These are phyloP conservation scores for Acestrorhynchus altus DNA, from an alignment of 2,797 vertebrate genomes.

Conservation along the genomic window DNA sequence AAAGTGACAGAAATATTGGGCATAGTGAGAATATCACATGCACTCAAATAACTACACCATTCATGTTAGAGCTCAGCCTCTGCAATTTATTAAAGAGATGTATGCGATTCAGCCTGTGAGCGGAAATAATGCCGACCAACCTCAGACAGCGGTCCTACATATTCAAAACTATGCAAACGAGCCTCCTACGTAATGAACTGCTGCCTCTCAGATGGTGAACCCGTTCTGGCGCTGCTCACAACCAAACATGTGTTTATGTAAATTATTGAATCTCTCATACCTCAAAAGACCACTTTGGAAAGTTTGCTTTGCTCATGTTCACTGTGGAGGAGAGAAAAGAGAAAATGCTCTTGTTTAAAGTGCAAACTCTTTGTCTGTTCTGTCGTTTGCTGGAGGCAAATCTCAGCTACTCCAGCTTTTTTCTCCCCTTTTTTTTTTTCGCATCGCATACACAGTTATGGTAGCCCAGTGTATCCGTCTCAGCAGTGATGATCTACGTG, in stretches of 20 bases:
- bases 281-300: slow-evolving; percentile 54
- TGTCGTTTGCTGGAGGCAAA: slow-evolving; percentile 38
- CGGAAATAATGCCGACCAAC: slow-evolving; percentile 40
- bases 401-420: slow-evolving; percentile 7
- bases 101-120: slow-evolving; percentile 55
- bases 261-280: slow-evolving; percentile 62
- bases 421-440: too few relatives aligned
- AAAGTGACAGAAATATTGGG: slow-evolving; percentile 3
- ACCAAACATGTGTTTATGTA: slow-evolving; percentile 71
- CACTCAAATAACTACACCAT: slow-evolving; percentile 12
- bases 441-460: slow-evolving; percentile 32
- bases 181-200: slow-evolving; percentile 67
- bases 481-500: slow-evolving; percentile 5
- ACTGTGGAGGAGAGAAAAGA: background rate
- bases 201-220: slow-evolving; percentile 64
- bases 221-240: slow-evolving; percentile 65
- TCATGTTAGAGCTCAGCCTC: slow-evolving; percentile 2
- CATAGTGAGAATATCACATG: background rate
- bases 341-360: slow-evolving; percentile 29
- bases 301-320: slow-evolving; percentile 48
- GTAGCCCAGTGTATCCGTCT: slow-evolving; percentile 9
- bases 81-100: slow-evolving; percentile 24
- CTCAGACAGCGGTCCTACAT: slow-evolving; percentile 63
- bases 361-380: slow-evolving; percentile 41
- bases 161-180: slow-evolving; percentile 76